Evolutionary conservation across 2,888 invertebrate species (phyloP).

Genomic region (Gnatocerus cornutus): DNA sequence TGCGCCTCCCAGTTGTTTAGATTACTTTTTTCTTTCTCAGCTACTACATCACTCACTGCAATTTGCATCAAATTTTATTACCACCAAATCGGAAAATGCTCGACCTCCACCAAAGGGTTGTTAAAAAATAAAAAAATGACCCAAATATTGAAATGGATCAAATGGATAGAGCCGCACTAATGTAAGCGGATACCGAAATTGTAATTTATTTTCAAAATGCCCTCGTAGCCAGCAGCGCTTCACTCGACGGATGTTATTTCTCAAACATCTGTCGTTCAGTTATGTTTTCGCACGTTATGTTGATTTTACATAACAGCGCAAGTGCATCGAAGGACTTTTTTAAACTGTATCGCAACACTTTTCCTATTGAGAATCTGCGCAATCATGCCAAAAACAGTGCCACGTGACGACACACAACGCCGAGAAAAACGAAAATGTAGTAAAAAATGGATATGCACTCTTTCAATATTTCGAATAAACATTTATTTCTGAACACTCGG

Average conservation of each 20-base stretch:
- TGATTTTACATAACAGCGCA: constrained; percentile 63
- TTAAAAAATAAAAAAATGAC: constrained; percentile 47
- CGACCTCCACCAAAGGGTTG: constrained; percentile 42
- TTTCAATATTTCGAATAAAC: too few species aligned
- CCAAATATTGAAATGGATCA: constrained; percentile 51
- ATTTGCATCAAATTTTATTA: constrained; percentile 43
- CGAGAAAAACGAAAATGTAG: too few species aligned
- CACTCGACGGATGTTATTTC: constrained; percentile 60
- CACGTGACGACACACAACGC: not conserved
- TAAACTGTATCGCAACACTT: not conserved
- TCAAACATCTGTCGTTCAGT: constrained; percentile 63
- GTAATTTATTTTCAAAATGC: constrained; percentile 63
- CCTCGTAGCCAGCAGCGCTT: constrained; percentile 57
- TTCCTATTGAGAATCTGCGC: not conserved
- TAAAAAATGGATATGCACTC: too few species aligned
- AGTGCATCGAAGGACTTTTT: constrained; percentile 36
- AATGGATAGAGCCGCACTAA: constrained; percentile 43
- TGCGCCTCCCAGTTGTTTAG: constrained; percentile 49
- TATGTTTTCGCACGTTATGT: constrained; percentile 67
- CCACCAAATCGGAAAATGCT: constrained; percentile 27
- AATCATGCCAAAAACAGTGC: not conserved
- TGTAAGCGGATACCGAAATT: constrained; percentile 53
- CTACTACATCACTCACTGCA: constrained; percentile 36
- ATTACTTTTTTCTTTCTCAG: constrained; percentile 40
- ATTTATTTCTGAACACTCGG: too few species aligned